A percentile compares a stretch with the other conserved stretches of the same genome.
Evolutionary conservation across 2,797 vertebrate species (phyloP).

Genomic region (Phataginus tetradactyla): DNA sequence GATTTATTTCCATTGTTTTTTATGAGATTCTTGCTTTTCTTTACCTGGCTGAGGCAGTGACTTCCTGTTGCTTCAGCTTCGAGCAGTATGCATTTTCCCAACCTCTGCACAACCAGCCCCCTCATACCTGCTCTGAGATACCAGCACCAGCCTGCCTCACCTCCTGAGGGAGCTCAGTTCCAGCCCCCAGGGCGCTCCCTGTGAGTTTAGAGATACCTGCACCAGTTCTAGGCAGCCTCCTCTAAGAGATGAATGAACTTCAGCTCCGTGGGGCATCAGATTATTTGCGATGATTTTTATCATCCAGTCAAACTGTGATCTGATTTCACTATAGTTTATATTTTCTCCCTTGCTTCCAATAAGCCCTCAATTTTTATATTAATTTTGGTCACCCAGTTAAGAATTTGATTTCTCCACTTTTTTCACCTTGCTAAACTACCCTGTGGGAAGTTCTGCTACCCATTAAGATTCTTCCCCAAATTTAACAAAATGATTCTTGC

Average conservation of each 20-base stretch:
- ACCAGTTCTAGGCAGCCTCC: not conserved
- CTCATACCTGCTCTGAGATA: not conserved
- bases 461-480: not conserved
- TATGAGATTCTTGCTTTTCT: not conserved
- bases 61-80: not conserved
- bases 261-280: not conserved
- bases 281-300: not conserved
- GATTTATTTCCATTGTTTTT: not conserved
- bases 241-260: not conserved
- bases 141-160: not conserved
- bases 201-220: not conserved
- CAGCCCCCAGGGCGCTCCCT: not conserved
- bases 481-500: not conserved
- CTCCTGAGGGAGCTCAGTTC: not conserved
- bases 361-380: not conserved
- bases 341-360: not conserved
- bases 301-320: not conserved
- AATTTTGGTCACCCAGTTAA: not conserved
- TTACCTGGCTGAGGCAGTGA: not conserved
- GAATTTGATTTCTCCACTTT: not conserved
- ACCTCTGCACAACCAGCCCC: not conserved
- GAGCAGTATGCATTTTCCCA: not conserved
- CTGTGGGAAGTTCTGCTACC: not conserved
- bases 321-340: not conserved
- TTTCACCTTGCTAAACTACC: not conserved